Evolutionary conservation across 2,113 vertebrate genomes (phyloP).

Genomic region (Peromyscus polionotus): DNA sequence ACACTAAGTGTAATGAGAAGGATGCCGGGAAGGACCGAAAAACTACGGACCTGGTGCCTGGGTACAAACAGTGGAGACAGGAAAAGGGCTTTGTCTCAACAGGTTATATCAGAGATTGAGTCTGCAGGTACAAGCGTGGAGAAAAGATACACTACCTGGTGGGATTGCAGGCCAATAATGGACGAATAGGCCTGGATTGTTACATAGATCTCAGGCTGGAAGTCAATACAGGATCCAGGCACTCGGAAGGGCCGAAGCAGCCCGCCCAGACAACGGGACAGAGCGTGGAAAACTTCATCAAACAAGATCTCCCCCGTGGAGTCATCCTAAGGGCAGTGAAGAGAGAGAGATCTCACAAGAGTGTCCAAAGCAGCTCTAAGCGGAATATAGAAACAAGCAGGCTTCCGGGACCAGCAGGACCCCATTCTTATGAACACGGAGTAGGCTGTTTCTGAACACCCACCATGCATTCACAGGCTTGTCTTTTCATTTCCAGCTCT

Average conservation of each 20-base stretch:
- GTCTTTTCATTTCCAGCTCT: not conserved
- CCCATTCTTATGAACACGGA: not conserved
- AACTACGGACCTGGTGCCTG: not conserved
- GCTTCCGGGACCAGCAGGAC: not conserved
- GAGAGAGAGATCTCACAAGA: conserved; percentile 44
- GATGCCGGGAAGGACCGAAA: not conserved
- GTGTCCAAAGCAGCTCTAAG: conserved; percentile 22
- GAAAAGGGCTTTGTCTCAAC: not conserved
- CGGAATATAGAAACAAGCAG: conserved; percentile 34
- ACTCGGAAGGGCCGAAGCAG: conserved; percentile 94
- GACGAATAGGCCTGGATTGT: conserved; percentile 98
- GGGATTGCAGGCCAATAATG: conserved; percentile 95
- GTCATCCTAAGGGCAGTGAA: conserved; percentile 91
- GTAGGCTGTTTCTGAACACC: not conserved
- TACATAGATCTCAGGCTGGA: conserved; percentile 97
- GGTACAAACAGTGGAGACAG: not conserved
- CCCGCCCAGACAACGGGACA: conserved; percentile 94
- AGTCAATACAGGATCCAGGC: conserved; percentile 93
- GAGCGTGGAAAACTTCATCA: conserved; percentile 97
- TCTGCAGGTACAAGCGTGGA: accelerated
- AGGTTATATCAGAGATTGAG: not conserved
- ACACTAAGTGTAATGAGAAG: not conserved
- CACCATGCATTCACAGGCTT: not conserved
- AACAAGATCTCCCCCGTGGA: conserved; percentile 98
- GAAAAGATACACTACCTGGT: conserved; percentile 91